Evolutionary conservation across 2,888 invertebrate species (phyloP).

Genomic region (Agrotis clavis): DNA sequence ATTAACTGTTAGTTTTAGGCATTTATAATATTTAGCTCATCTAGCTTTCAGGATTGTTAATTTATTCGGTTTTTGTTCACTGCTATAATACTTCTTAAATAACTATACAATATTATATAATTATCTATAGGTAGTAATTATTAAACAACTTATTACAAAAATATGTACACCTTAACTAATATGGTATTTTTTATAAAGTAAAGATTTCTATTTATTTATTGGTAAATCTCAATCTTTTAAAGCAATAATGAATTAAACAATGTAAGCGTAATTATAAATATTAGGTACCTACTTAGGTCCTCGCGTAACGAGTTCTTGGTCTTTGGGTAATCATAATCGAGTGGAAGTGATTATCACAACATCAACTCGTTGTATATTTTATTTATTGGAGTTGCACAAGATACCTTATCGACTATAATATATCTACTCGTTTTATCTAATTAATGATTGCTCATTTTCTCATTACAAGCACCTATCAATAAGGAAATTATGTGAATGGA

Average conservation of each 20-base stretch:
- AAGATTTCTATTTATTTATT: conserved; percentile 61
- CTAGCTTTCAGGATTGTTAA: conserved; percentile 56
- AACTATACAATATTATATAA: conserved; percentile 55
- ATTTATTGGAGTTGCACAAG: conserved; percentile 75
- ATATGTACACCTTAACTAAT: conserved; percentile 76
- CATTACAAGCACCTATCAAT: conserved; percentile 81
- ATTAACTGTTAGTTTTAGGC: conserved; percentile 61
- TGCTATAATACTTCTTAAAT: conserved; percentile 60
- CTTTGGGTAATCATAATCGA: conserved; percentile 69
- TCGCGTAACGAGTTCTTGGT: conserved; percentile 66
- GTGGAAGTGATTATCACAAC: conserved; percentile 77
- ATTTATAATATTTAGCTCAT: conserved; percentile 66
- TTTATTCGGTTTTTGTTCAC: conserved; percentile 55
- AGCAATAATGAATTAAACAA: conserved; percentile 71
- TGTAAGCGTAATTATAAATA: conserved; percentile 74
- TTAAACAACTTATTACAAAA: conserved; percentile 69
- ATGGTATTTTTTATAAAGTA: conserved; percentile 66
- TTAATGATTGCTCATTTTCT: conserved; percentile 77
- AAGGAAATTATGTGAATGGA: conserved; percentile 75
- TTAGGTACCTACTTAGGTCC: conserved; percentile 65
- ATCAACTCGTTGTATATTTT: conserved; percentile 83
- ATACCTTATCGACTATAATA: conserved; percentile 69
- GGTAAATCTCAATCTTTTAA: conserved; percentile 63
- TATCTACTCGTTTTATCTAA: conserved; percentile 72
- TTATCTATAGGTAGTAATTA: conserved; percentile 60